Base-by-base conservation (phyloP, 2,888 invertebrate genomes). In the Aporophyla nigra region DNA sequence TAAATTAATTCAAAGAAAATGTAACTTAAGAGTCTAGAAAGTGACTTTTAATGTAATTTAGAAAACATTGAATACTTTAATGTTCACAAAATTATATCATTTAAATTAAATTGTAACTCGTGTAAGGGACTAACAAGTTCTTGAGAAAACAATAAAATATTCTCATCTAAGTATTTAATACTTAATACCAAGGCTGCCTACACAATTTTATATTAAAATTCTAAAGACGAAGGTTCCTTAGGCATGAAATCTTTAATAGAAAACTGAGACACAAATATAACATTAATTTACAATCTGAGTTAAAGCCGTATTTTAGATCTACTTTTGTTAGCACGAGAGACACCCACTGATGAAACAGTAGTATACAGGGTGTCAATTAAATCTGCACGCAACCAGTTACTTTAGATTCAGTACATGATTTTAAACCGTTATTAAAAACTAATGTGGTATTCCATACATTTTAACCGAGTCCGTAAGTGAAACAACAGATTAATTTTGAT, bases 1-100 rank as follows among this genome's bases (percentile, higher is more conserved):
- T 56, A 46, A 24, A 80, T 74, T 61, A 33, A 62, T 68, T 46
- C n/a, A 14, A 71, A 61, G 56, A 68, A n/a, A 74, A 71, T 43
- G 7, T 33, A 33, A 51, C n/a, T 68, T 6, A 33, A n/a, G 24
- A 24, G 24, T 54, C 46, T 59, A 43, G 21, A 16, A 68, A 19
- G 6, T 16, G 70, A 83, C 51, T 66, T 83, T 53, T 33, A 49
- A 82, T 63, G 62, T 83, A 56, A 73, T 74, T 74, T 71, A 59
- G 62, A 71, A 78, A 82, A 71, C 51, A 68, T 27, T 69, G 7
- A 54, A 53, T 53, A 69, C n/a, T 67, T 19, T 51, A 73, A 69
- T 67, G 61, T 71, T 58, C 40, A 66, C 46, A 21, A 53, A 49
- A 49, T 51, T 46, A 40, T 6, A 58, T 56, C 43, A 27, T 7